Evolutionary conservation across 1,140 invertebrate species (phyloP), one percentile per base, ranked within the genome.

Genomic region (Drosophila grimshawi): DNA sequence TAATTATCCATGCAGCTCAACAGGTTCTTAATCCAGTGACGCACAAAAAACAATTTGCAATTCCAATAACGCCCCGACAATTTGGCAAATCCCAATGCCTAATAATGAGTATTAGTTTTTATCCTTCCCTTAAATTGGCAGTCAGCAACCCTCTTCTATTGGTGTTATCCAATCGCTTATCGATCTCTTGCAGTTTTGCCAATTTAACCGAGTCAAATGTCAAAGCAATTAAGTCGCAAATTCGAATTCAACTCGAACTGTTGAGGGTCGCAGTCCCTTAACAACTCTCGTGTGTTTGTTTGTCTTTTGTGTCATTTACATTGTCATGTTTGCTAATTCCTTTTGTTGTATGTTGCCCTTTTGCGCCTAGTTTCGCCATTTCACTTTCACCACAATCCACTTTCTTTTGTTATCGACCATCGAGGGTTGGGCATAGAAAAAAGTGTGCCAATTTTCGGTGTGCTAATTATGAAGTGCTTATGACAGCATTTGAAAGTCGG

Each of bases 291-390:
- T 72, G 53, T 86, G 70, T 74, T 19, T 52, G 37, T 45, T 46
- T 57, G 19, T 55, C 37, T 64, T 77, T 75, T 53, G 74, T 61
- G 35, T 55, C 70, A 83, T 83, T 88, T 77, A 77, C 85, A 82
- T 68, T 88, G 83, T 88, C 85, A 88, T 88, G 83, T 89, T 88
- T 88, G 83, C 85, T 88, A 88, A 88, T 88, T 83, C 85, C 83
- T 51, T 66, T 89, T 88, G 76, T 86, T 85, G 82, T 65, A 39
- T 71, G 52, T 48, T 32, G 56, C 62, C 60, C 59, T 60, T 67
- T 73, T 59, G 32, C 80, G 63, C 64, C 63, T 76, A 64, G 73
- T 80, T 85, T 85, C 63, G 73, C 80, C 71, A 77, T 83, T 86
- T 86, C 81, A 81, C 80, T 71, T 78, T 78, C 68, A 85, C 81